Evolutionary conservation across 2,113 vertebrate species (phyloP).

Genomic region (Diphyllodes magnificus): DNA sequence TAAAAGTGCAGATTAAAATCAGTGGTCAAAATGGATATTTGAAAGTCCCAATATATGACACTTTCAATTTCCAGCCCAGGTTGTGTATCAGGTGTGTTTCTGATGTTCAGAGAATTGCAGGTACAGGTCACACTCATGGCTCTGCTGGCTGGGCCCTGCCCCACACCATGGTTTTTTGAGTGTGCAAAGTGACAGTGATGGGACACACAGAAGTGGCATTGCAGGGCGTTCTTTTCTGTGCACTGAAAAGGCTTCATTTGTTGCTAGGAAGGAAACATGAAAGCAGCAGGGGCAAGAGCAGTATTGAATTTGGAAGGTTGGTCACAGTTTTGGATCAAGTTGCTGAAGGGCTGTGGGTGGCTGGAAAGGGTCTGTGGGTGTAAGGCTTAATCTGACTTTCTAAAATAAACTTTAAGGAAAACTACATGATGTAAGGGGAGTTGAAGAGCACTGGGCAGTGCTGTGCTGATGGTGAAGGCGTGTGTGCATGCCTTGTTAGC

Average conservation of each 20-base stretch:
- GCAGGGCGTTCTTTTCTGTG: not conserved
- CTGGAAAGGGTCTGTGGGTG: not conserved
- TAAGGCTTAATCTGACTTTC: not conserved
- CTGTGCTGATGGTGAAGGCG: fast-evolving
- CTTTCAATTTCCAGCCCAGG: not conserved
- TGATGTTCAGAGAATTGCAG: not conserved
- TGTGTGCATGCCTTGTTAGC: fast-evolving
- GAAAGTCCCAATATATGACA: not conserved
- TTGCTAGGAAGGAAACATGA: not conserved
- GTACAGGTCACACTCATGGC: not conserved
- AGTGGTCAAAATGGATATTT: not conserved
- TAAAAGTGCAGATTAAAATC: not conserved
- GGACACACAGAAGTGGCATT: not conserved
- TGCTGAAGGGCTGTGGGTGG: fast-evolving
- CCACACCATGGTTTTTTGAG: not conserved
- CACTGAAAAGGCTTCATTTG: not conserved
- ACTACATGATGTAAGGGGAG: too few species aligned
- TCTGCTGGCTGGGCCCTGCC: not conserved
- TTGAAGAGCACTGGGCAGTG: not conserved
- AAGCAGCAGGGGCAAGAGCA: not conserved
- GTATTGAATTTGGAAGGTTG: not conserved
- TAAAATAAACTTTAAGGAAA: not conserved
- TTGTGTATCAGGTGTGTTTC: not conserved
- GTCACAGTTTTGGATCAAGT: not conserved
- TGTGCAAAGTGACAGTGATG: not conserved